Base-by-base conservation (phyloP, 2,113 vertebrate species). In the Vidua macroura region DNA sequence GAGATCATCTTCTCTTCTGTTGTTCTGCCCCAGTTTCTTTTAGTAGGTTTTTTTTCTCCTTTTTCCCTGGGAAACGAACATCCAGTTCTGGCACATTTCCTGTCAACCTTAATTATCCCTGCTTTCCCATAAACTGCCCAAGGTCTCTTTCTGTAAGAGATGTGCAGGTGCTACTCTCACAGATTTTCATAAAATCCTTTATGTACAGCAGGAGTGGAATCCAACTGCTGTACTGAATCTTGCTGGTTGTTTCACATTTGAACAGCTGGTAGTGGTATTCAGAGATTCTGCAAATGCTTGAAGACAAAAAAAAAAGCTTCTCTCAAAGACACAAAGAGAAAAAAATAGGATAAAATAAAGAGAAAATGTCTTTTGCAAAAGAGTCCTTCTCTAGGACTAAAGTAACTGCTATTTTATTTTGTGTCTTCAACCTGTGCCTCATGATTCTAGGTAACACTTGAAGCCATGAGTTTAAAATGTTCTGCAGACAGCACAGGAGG, bases 71-170 rank as follows among this genome's bases (percentile, higher is more conserved):
- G 90, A 96, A 97, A 94, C 0, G 31, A 90, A 96, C 93, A 93
- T 90, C 64, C 68, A 94, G 93, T 94, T 95, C 92, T 94, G 92
- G 94, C 68, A 86, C 21, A 52, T 78, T 94, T 96, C 90, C 93
- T 88, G 85, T 68, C 41, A 83, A 56, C 85, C 85, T 96, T 88
- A 95, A 83, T 92, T 88, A 96, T 84, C 88, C 88, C 70, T 75
- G 48, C 52, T 94, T 69, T 93, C 90, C 68, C 72, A 83, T 31
- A 56, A 80, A 94, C 67, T 63, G 48, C 72, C 81, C 48, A 59
- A 66, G 28, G 56, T 25, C 79, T 88, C 46, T 73, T 93, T 87
- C 55, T 85, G 0, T 37, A 60, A 82, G 49, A 21, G 70, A 11
- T 23, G 55, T 91, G 91, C 87, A 95, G 93, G 91, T 96, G 84